Percentiles rank a stretch among this genome's conserved stretches.
These are phyloP conservation scores for Leptosomus discolor DNA, from an alignment of 2,113 vertebrate genomes.

Conservation along the genomic window DNA sequence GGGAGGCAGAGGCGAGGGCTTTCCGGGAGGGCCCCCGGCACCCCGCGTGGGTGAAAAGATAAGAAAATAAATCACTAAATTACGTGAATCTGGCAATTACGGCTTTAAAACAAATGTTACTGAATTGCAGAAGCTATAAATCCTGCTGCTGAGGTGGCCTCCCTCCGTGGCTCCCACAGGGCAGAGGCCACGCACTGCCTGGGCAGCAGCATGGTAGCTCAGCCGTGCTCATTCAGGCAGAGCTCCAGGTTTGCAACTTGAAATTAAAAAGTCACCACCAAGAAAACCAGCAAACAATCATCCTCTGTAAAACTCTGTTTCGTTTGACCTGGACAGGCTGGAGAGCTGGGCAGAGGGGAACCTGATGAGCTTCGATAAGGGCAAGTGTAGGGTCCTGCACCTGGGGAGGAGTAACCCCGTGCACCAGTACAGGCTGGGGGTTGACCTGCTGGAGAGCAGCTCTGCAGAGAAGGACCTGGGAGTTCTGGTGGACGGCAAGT, in stretches of 20 bases:
- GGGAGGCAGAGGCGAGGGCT: background rate
- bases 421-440: too few relatives aligned
- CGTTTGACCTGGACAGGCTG: too few relatives aligned
- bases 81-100: fast-evolving
- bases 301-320: background rate
- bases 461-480: too few relatives aligned
- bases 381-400: too few relatives aligned
- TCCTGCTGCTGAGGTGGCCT: background rate
- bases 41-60: fast-evolving
- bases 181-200: fast-evolving
- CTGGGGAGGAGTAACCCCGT: too few relatives aligned
- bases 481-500: too few relatives aligned
- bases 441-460: too few relatives aligned
- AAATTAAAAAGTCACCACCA: background rate
- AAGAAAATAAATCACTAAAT: background rate
- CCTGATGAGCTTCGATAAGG: fast-evolving
- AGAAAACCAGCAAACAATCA: background rate
- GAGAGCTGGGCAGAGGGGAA: too few relatives aligned
- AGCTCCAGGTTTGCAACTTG: background rate
- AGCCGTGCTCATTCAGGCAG: background rate
- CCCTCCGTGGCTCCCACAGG: background rate
- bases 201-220: fast-evolving
- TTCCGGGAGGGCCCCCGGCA: fast-evolving
- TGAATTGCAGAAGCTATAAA: background rate
- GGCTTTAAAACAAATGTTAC: background rate